Percentiles rank a stretch among this genome's conserved stretches.
phyloP scores from a whole-genome alignment of 2,888 invertebrate species.

The Lasioglossum villosulum region DNA sequence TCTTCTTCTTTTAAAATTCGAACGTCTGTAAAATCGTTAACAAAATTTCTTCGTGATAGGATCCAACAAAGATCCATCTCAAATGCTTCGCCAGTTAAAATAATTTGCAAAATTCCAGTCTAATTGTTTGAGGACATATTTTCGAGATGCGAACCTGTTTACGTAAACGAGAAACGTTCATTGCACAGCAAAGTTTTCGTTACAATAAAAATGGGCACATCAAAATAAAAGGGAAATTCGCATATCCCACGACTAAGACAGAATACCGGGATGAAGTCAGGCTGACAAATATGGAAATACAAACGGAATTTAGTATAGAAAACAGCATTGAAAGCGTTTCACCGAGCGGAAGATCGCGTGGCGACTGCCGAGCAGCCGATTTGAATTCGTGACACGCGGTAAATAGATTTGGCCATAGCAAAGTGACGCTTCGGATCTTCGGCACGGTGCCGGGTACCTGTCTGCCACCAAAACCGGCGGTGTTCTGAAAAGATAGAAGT shows the following conservation, averaged over 20 bases:
- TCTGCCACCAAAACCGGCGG: constrained; percentile 49
- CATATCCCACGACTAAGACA: not conserved
- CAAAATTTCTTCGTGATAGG: too few species aligned
- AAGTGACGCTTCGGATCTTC: constrained; percentile 59
- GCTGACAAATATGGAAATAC: constrained; percentile 15
- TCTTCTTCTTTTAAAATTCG: too few species aligned
- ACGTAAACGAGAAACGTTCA: too few species aligned
- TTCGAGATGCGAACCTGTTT: too few species aligned
- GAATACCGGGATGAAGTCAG: not conserved
- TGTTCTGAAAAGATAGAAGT: constrained; percentile 70
- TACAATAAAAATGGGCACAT: not conserved
- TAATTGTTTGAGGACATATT: too few species aligned
- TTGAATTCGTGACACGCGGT: constrained; percentile 71
- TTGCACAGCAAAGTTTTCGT: too few species aligned
- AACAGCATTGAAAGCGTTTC: constrained; percentile 49
- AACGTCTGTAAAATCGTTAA: too few species aligned
- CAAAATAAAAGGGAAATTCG: not conserved
- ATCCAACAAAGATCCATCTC: too few species aligned
- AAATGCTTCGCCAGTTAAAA: too few species aligned
- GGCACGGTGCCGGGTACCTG: constrained; percentile 43
- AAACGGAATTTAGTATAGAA: constrained; percentile 27
- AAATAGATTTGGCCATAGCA: constrained; percentile 71
- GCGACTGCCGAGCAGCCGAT: constrained; percentile 53
- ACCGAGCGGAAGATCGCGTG: constrained; percentile 34
- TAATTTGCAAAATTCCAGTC: too few species aligned